A percentile compares a stretch with the other conserved stretches of the same genome.
Conservation (phyloP, 2,797 vertebrate genomes). For the Micromesistius poutassou region DNA sequence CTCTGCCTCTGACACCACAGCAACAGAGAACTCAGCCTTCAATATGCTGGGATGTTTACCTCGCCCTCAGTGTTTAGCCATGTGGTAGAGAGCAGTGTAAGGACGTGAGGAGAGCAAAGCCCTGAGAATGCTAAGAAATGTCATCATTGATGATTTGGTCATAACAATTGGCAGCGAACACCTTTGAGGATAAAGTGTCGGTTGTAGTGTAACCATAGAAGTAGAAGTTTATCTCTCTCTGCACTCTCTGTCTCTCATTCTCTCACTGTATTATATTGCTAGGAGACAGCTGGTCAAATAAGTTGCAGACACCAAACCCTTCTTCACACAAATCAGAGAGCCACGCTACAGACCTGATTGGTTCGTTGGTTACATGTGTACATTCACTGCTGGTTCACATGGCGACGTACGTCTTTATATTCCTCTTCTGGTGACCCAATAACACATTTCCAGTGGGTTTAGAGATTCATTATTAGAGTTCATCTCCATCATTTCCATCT, state of each 20-base stretch:
- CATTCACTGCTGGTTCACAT: not conserved
- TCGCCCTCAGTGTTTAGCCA: not conserved
- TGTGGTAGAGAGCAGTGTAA: not conserved
- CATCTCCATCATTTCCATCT: too few species aligned
- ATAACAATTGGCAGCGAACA: too few species aligned
- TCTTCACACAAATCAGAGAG: slow-evolving; percentile 25
- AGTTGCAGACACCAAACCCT: slow-evolving; percentile 33
- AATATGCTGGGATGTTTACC: too few species aligned
- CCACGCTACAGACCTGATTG: slow-evolving; percentile 7
- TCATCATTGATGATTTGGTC: too few species aligned
- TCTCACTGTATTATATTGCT: slow-evolving; percentile 24
- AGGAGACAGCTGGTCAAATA: slow-evolving; percentile 58
- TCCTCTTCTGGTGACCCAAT: slow-evolving; percentile 23
- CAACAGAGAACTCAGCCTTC: slow-evolving; percentile 34
- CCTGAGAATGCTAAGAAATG: too few species aligned
- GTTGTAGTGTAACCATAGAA: too few species aligned
- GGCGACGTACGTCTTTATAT: slow-evolving; percentile 23
- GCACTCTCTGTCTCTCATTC: slow-evolving; percentile 27
- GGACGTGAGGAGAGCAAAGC: too few species aligned
- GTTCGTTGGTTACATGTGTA: too few species aligned
- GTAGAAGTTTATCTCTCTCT: slow-evolving; percentile 12
- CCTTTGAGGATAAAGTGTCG: not conserved
- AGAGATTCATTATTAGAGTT: not conserved
- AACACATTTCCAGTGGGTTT: slow-evolving; percentile 34
- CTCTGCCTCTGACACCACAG: slow-evolving; percentile 25